Base-by-base conservation (phyloP, 2,888 invertebrate species). In the Colletes collaris region DNA sequence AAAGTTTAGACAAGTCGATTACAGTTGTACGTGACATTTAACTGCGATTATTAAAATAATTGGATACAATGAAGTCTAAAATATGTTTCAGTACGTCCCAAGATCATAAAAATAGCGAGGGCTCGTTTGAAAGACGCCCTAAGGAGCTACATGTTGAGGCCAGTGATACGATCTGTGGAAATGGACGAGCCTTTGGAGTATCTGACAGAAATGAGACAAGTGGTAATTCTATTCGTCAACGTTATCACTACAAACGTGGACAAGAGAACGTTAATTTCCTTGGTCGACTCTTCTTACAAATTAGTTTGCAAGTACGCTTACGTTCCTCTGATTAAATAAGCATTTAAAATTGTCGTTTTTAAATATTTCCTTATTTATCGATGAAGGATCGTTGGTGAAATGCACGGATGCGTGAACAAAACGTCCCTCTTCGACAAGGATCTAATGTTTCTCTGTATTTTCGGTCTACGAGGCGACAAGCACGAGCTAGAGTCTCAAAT, bases 391-490 rank as follows among this genome's bases (percentile, higher is more conserved):
- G 94, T 94, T 0, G 92, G 92, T 44, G 91, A 93, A 13, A 93
- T 94, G 80, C 94, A 95, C 66, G 96, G 96, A 0, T 94, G 95
- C 68, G 95, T 96, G 0, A 96, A 96, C 88, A 96, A 96, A 89
- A 95, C 95, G 4, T 95, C 95, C 0, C 94, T 95, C 88, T 96
- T 96, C 88, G 96, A 96, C 90, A 96, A 96, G 93, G 96, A 96
- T 85, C 94, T 96, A 86, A 96, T 96, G 94, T 95, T 96, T 88
- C 93, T 96, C 7, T 94, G 96, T 0, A 94, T 96, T 40, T 97
- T 96, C 89, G 97, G 97, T 0, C 91, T 97, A n/a, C 94, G 96
- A 63, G 96, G 97, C 0, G 94, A 95, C 73, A 96, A 96, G 88
- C 95, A 96, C 82, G 95, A 96, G 84, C 93, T 95, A 68, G 96